Conservation (phyloP, 2,113 vertebrate species). For the Cromileptes altivelis region DNA sequence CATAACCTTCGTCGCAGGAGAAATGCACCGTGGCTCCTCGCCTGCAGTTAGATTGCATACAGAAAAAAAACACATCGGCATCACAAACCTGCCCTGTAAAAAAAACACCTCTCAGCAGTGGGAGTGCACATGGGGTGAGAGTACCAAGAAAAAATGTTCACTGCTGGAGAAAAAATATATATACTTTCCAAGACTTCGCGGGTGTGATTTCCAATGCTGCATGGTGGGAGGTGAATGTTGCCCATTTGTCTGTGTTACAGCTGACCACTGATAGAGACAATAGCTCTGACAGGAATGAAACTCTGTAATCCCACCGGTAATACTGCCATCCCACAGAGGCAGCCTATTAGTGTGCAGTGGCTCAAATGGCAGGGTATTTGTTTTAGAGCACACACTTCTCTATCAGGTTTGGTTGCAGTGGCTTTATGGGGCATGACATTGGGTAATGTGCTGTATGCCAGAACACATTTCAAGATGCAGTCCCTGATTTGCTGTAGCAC, state of each 20-base stretch:
- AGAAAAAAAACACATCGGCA: constrained; percentile 6
- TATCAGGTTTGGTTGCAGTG: constrained; percentile 22
- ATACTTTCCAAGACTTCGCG: constrained; percentile 52
- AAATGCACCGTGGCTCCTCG: constrained; percentile 97
- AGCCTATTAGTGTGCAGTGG: constrained; percentile 49
- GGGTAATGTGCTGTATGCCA: constrained; percentile 15
- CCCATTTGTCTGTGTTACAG: constrained; percentile 78
- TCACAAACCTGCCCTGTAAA: background rate
- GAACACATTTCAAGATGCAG: constrained; percentile 35
- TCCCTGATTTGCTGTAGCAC: background rate
- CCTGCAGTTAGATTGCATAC: constrained; percentile 76
- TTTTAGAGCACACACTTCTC: constrained; percentile 37
- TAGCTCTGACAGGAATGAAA: constrained; percentile 45
- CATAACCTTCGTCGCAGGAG: constrained; percentile 97
- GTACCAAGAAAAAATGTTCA: constrained; percentile 24
- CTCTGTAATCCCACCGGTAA: constrained; percentile 47
- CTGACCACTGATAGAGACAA: constrained; percentile 62
- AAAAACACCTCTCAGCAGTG: background rate
- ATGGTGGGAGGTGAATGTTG: constrained; percentile 58
- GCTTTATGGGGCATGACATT: constrained; percentile 30
- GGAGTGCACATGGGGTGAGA: constrained; percentile 5
- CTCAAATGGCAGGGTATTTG: constrained; percentile 23
- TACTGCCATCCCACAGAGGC: constrained; percentile 32
- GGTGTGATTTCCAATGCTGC: constrained; percentile 48
- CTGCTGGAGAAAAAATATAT: constrained; percentile 16